Conservation (phyloP, 1,140 invertebrate species). For the Dreissena polymorpha region DNA sequence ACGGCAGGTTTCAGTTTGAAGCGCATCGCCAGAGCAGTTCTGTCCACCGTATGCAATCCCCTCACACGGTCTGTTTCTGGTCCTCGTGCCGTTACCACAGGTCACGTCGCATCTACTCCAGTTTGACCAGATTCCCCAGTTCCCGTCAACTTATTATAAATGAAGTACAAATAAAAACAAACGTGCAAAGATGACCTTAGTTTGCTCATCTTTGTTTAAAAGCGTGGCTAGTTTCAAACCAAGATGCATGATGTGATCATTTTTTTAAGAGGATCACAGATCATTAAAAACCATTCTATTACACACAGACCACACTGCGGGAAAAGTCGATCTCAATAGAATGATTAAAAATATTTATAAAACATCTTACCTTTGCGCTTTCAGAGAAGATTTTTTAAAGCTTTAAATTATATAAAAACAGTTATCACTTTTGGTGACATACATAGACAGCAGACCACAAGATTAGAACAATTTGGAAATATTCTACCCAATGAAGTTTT, state of each 20-base stretch:
- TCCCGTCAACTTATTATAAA: slow-evolving; percentile 12
- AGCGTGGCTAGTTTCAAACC: background rate
- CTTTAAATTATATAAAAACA: too few species aligned
- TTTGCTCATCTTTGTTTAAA: too few species aligned
- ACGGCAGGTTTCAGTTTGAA: background rate
- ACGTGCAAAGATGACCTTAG: too few species aligned
- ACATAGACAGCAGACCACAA: too few species aligned
- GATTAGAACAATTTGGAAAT: too few species aligned
- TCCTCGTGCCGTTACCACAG: slow-evolving; percentile 20
- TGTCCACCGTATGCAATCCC: slow-evolving; percentile 11
- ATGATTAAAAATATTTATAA: too few species aligned
- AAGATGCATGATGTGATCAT: background rate
- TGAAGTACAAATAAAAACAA: background rate
- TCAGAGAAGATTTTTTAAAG: too few species aligned
- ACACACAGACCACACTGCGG: too few species aligned
- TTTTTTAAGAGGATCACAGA: background rate
- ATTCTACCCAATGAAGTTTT: too few species aligned
- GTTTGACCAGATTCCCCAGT: slow-evolving; percentile 3
- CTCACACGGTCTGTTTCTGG: slow-evolving; percentile 10
- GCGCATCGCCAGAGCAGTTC: slow-evolving; percentile 11
- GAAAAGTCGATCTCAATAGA: too few species aligned
- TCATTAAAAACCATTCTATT: background rate
- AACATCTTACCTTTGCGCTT: too few species aligned
- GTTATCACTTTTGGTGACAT: too few species aligned
- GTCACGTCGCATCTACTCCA: slow-evolving; percentile 13